Evolutionary conservation across 1,140 invertebrate species (phyloP), one percentile per base, ranked within the genome.

Genomic region (Ips nitidus): DNA sequence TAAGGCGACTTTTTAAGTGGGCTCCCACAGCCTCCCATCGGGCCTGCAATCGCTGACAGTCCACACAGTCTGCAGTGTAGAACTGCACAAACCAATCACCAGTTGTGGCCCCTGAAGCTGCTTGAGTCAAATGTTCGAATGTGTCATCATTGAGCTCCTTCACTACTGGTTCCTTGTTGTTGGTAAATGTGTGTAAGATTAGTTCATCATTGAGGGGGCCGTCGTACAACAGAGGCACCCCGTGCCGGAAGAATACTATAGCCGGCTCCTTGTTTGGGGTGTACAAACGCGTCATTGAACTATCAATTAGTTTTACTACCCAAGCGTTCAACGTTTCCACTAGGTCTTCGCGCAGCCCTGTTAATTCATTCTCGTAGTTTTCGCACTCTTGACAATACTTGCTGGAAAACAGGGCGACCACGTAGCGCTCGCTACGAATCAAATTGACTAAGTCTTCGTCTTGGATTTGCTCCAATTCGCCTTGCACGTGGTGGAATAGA

Each of bases 111-210:
- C 94, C 95, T 42, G 89, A 91, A 4, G 93, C 87, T 40, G 93
- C 94, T 83, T 98, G 95, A 2, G 95, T 98, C 71, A 97, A 85
- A 81, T 97, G 94, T 80, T 98, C 95, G 85, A 98, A 98, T 76
- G 87, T 94, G 72, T 94, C 89, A 83, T 97, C 94, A 59, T 88
- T 89, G 7, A 98, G 82, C 79, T 92, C 89, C 81, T 90, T 91
- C 0, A 92, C 91, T 42, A 85, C 82, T 1, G 92, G 91, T 75
- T 92, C 90, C 74, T 89, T 89, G 77, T 94, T 94, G 50, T 90
- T 85, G 67, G 81, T 81, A 58, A 94, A 85, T 53, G 84, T 87
- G 62, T 85, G 81, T 1, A 89, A 74, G 62, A 92, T 88, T 69
- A 89, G 84, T 75, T 94, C 91, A 69, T 89, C 89, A 80, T 90